Base-by-base conservation (phyloP, 2,888 invertebrate species). In the Metellina segmentata region DNA sequence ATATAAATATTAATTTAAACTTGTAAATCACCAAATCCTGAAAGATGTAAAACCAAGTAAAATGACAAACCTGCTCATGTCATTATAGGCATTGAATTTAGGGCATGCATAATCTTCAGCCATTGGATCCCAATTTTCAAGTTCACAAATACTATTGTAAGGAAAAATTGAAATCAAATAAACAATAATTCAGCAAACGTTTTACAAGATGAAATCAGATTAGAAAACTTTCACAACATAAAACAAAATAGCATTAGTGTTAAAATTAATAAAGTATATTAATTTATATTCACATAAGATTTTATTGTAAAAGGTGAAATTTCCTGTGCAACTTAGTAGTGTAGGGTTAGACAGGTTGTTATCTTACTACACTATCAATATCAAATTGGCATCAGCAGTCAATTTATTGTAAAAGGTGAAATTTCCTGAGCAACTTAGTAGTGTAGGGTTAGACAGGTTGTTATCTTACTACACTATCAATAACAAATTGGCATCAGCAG, bases 61-160 rank as follows among this genome's bases (percentile, higher is more conserved):
- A n/a, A 70, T 71, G 69, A 69, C 69, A 19, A 69, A 85, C 85
- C 34, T 75, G 6, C 16, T 13, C n/a, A 9, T 49, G 19, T 48
- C 20, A 51, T 61, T 7, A 69, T 85, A 85, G 11, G 85, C 49
- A 51, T 69, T 85, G 49, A 85, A 85, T 51, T 70, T 69, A 20
- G 8, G 7, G 16, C 34, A 77, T 20, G 11, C 0, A 51, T 20
- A 88, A 74, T 88, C 87, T n/a, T 88, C 87, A 52, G 52, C 87
- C 87, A 88, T 88, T 34, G 87, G 87, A 72, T 88, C 53, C 87
- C 87, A 88, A 48, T 81, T 61, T 48, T 81, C 79, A 7, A 88
- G 6, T 61, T 74, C 87, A 81, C 48, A 9, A 61, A 9, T 34
- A 34, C 34, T 34, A 34, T 34, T 34, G 34, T 34, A 34, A 34